Evolutionary conservation across 2,888 invertebrate species (phyloP).

Genomic region (Andricus curvator): DNA sequence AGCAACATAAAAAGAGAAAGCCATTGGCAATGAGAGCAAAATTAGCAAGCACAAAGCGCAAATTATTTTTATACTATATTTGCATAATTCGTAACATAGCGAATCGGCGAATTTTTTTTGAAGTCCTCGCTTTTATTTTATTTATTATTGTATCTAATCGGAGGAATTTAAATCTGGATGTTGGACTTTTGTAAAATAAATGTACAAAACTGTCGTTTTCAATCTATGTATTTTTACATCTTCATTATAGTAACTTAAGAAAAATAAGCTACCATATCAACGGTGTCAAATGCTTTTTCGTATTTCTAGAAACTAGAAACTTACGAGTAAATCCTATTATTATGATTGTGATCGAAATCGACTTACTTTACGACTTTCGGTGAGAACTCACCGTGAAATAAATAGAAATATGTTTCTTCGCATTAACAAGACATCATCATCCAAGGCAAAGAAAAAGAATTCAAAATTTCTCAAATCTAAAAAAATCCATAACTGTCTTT

Average conservation of each 20-base stretch:
- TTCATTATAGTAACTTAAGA: conserved; percentile 55
- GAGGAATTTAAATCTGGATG: background rate
- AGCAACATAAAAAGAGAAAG: conserved; percentile 5
- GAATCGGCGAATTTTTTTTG: conserved; percentile 21
- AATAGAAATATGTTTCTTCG: background rate
- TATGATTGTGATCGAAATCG: conserved; percentile 25
- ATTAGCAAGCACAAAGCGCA: conserved; percentile 27
- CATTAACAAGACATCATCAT: background rate
- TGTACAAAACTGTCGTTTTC: conserved; percentile 50
- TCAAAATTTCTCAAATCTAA: background rate
- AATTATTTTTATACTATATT: conserved; percentile 31
- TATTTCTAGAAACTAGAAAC: conserved; percentile 8
- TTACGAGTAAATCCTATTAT: conserved; percentile 38
- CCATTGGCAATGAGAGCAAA: conserved; percentile 17
- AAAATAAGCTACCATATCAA: conserved; percentile 57
- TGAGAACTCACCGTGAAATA: background rate
- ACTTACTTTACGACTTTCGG: background rate
- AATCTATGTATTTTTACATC: conserved; percentile 58
- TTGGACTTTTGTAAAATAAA: conserved; percentile 22
- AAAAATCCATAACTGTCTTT: background rate
- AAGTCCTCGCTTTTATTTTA: conserved; percentile 40
- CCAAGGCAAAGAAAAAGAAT: background rate
- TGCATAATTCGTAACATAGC: background rate
- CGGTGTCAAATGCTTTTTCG: background rate
- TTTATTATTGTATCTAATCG: conserved; percentile 22